phyloP scores from a whole-genome alignment of 2,888 invertebrate species.

The Theretra japonica region DNA sequence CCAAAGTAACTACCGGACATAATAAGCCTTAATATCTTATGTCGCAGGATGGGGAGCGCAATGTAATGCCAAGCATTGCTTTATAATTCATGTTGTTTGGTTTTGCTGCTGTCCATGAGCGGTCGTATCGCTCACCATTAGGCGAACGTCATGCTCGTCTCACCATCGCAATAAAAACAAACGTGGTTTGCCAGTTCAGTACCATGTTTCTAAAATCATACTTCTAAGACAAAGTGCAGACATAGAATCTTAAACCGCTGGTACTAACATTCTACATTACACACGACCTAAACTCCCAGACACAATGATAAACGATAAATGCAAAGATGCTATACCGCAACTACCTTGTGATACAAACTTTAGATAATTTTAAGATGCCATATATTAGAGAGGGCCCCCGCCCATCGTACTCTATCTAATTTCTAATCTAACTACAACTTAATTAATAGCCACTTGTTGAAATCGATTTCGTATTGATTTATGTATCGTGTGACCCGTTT shows the following conservation, averaged over 20 bases:
- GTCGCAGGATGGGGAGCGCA: too few species aligned
- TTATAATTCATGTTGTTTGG: too few species aligned
- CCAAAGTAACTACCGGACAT: too few species aligned
- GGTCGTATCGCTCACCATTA: too few species aligned
- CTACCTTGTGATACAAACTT: constrained; percentile 32
- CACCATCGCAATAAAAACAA: too few species aligned
- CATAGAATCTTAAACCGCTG: background rate
- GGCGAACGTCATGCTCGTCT: too few species aligned
- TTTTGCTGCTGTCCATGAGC: too few species aligned
- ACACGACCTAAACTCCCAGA: background rate
- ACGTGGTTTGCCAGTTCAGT: too few species aligned
- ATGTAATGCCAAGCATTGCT: too few species aligned
- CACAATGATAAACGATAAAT: constrained; percentile 34
- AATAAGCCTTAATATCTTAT: too few species aligned
- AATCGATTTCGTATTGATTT: constrained; percentile 83
- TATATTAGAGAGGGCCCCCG: constrained; percentile 71
- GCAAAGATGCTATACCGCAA: constrained; percentile 23
- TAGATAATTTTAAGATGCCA: constrained; percentile 51
- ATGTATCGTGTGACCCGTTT: constrained; percentile 81
- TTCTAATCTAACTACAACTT: constrained; percentile 83
- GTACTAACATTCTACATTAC: background rate
- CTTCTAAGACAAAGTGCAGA: too few species aligned
- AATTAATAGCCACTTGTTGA: constrained; percentile 85
- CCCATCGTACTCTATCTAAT: constrained; percentile 78
- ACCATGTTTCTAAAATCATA: too few species aligned